Evolutionary conservation across 2,888 invertebrate species (phyloP), one percentile per base, ranked within the genome.

Genomic region (Gymnoscelis rufifasciata): DNA sequence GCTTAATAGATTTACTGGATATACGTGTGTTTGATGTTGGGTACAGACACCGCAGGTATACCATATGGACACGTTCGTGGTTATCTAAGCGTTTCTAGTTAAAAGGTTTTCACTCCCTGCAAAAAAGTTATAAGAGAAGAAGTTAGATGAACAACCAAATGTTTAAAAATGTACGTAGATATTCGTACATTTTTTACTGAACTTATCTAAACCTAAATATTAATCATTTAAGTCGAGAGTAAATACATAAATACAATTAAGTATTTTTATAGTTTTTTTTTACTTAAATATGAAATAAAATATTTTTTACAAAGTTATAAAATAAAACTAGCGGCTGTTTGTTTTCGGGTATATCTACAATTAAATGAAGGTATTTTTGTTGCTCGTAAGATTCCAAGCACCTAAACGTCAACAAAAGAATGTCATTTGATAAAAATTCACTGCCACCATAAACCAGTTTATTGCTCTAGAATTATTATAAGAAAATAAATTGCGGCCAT

Each of bases 1-100:
- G 53, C 60, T 64, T 73, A 75, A 73, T 77, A 66, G 72, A 74
- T 76, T 73, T 71, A 67, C 65, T 64, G 59, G 49, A 36, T 60
- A 63, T 60, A 56, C 53, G 54, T 59, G 56, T 60, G 43, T 26
- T 52, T 29, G 26, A 37, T 39, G 29, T 40, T 15, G 35, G 26
- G 3, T 19, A 12, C 26, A 15, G 27, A 24, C 26, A 26, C 30
- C 12, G 23, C 19, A 19, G 3, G 5, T 5, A 19, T 19, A 2
- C 19, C 5, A 19, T 5, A n/a, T n/a, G 30, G 30, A 30, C 30
- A 30, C 30, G 30, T 30, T 30, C 13, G 13, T 13, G 12, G 30
- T 30, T 30, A 30, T 12, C 13, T 13, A 30, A 30, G 12, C 30
- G 30, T 30, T 13, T 13, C 30, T 30, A 8, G 12, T 13, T 30